These are phyloP conservation scores for Halcyon senegalensis DNA, from an alignment of 2,113 vertebrate genomes.

Conservation along the genomic window DNA sequence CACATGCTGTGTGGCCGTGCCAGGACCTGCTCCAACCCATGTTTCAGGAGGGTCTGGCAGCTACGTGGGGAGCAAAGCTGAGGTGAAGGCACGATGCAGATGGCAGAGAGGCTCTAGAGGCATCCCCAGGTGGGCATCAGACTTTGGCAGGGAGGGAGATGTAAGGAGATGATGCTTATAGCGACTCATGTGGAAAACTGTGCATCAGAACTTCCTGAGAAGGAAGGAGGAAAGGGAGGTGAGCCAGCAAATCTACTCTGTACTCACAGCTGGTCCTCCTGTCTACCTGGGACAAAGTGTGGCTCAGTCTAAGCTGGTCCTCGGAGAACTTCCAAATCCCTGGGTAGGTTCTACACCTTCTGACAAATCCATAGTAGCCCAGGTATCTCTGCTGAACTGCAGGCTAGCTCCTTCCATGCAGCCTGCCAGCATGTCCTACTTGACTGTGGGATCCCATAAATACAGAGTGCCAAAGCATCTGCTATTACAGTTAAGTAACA, in stretches of 20 bases:
- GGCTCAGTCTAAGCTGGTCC: neutral
- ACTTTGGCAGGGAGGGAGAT: neutral
- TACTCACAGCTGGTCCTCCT: neutral
- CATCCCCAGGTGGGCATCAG: neutral
- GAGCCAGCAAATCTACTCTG: neutral
- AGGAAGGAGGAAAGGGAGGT: neutral
- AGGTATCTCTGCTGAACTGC: neutral
- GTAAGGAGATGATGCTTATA: neutral
- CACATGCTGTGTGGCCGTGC: fast-evolving
- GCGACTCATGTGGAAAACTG: neutral
- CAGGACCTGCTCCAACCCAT: neutral
- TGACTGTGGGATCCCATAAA: neutral
- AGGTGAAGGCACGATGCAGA: neutral
- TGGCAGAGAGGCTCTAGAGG: neutral
- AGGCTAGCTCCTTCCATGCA: neutral
- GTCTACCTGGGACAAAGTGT: neutral
- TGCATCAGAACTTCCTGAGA: neutral
- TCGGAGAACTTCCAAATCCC: neutral
- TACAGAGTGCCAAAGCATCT: neutral
- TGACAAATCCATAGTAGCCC: neutral
- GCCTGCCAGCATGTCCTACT: neutral
- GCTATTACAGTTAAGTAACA: neutral
- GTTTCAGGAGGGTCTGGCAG: neutral
- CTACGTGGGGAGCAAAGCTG: neutral
- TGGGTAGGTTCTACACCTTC: neutral